phyloP scores from a whole-genome alignment of 2,888 invertebrate species.

The Epirrhoe tristata region DNA sequence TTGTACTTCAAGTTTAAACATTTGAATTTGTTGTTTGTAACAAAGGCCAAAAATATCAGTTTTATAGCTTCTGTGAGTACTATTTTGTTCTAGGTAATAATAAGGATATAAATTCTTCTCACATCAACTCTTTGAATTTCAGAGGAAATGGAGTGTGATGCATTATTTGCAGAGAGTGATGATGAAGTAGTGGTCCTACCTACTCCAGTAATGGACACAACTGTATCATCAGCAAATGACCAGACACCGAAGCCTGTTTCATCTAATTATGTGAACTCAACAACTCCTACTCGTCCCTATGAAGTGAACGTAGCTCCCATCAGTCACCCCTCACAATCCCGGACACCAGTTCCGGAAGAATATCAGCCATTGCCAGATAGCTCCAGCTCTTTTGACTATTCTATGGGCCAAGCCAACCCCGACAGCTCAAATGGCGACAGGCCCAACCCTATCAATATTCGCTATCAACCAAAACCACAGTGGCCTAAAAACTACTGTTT shows the following conservation, averaged over 20 bases:
- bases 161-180: constrained; percentile 88
- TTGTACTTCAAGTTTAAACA: too few species aligned
- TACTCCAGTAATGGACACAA: constrained; percentile 51
- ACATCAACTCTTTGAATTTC: constrained; percentile 57
- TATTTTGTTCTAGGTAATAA: too few species aligned
- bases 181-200: constrained; percentile 83
- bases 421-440: constrained; percentile 58
- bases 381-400: constrained; percentile 72
- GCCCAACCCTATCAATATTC: constrained; percentile 58
- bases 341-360: constrained; percentile 78
- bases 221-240: constrained; percentile 52
- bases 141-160: constrained; percentile 88
- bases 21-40: too few species aligned
- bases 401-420: constrained; percentile 55
- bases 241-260: constrained; percentile 63
- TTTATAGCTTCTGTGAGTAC: too few species aligned
- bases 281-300: constrained; percentile 66
- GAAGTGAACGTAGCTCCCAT: constrained; percentile 65
- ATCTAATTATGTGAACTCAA: constrained; percentile 71
- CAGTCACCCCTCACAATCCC: constrained; percentile 65
- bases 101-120: background rate
- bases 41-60: too few species aligned
- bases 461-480: constrained; percentile 75
- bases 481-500: constrained; percentile 66
- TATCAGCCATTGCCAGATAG: constrained; percentile 80